Percentiles rank a stretch among this genome's conserved stretches.
Conservation (phyloP, 1,140 invertebrate genomes). For the Phenacoccus solenopsis region DNA sequence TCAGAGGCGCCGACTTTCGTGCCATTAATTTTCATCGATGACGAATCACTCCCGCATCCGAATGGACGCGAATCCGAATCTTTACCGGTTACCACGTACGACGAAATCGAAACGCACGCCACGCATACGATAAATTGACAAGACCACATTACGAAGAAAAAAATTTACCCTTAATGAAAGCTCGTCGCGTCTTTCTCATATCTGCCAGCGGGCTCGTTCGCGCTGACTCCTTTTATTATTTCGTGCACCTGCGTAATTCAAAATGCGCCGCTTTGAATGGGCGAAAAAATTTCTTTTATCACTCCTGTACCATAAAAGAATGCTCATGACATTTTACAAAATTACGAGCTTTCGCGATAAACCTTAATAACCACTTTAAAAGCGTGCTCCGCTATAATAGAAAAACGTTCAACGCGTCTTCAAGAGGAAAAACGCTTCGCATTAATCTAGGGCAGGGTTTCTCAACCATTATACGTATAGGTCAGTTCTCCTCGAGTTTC, state of each 20-base stretch:
- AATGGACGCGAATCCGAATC: no score
- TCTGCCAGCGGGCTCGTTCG: not conserved
- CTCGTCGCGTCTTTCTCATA: not conserved
- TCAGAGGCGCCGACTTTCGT: no score
- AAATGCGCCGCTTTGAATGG: not conserved
- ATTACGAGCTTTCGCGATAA: constrained; percentile 1
- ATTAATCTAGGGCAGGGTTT: not conserved
- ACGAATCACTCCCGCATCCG: no score
- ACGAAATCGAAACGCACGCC: no score
- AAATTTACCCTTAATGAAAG: not conserved
- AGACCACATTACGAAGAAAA: not conserved
- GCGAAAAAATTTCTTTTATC: not conserved
- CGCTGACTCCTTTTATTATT: not conserved
- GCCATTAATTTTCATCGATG: no score
- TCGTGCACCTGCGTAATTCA: not conserved
- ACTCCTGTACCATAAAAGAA: not conserved
- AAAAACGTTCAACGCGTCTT: not conserved
- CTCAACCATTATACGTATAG: not conserved
- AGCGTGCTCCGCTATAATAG: not conserved
- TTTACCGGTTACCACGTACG: no score
- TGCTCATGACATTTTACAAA: not conserved
- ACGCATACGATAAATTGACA: not conserved
- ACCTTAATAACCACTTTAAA: not conserved
- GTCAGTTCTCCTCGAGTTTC: no score
- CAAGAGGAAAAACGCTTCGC: not conserved